These are phyloP conservation scores for Aphelenchoides besseyi DNA, from an alignment of 1,140 invertebrate genomes.

Conservation along the genomic window DNA sequence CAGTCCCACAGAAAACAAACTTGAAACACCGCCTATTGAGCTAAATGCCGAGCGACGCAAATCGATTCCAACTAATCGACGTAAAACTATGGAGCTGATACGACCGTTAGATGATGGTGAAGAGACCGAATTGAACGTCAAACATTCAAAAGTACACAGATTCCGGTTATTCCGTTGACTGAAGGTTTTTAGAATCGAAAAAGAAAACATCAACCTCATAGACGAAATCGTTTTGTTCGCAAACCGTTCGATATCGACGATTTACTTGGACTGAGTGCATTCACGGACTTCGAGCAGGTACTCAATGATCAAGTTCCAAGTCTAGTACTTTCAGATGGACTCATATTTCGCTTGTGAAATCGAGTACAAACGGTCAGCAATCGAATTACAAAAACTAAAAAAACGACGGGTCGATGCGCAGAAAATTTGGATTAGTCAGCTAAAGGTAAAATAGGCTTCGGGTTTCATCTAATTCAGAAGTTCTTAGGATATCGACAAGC, in stretches of 20 bases:
- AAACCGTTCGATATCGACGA: conserved; percentile 47
- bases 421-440: conserved; percentile 12
- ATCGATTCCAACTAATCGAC: conserved; percentile 7
- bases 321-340: neutral
- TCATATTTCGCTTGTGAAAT: neutral
- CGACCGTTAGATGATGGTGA: neutral
- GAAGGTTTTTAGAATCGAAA: conserved; percentile 33
- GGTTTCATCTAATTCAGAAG: neutral
- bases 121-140: too few relatives aligned
- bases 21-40: neutral
- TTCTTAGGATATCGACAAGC: conserved; percentile 9
- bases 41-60: conserved; percentile 9
- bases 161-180: too few relatives aligned
- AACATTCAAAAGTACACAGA: too few relatives aligned
- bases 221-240: conserved; percentile 31
- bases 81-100: conserved; percentile 26
- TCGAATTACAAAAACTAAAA: neutral
- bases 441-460: neutral
- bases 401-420: neutral
- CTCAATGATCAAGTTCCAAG: neutral
- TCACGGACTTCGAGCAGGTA: conserved; percentile 46
- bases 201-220: conserved; percentile 29
- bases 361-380: neutral
- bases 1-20: conserved; percentile 14
- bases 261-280: conserved; percentile 39